A percentile compares a stretch with the other conserved stretches of the same genome.
phyloP scores from a whole-genome alignment of 2,888 invertebrate genomes.

The Conistra vaccinii region DNA sequence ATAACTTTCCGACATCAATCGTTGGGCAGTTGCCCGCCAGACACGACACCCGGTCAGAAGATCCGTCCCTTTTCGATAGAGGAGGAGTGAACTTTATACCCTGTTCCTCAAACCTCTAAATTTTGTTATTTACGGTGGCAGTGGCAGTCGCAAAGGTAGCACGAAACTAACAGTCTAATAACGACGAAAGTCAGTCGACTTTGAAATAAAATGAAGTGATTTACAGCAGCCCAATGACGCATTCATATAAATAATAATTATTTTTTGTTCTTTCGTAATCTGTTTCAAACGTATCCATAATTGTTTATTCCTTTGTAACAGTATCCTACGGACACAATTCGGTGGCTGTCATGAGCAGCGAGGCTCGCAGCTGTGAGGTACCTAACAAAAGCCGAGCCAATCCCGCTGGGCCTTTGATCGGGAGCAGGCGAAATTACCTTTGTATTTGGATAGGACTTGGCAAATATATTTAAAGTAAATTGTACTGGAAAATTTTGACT shows the following conservation, averaged over 20 bases:
- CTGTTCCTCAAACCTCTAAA: too few relatives aligned
- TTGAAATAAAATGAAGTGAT: neutral
- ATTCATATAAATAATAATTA: neutral
- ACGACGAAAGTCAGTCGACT: neutral
- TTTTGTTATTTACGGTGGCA: neutral
- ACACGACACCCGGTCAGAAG: too few relatives aligned
- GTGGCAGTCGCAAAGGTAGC: too few relatives aligned
- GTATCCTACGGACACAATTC: constrained; percentile 1
- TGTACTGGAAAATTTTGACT: neutral
- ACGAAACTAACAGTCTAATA: neutral
- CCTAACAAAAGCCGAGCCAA: constrained; percentile 53
- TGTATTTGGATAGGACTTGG: constrained; percentile 12
- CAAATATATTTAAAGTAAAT: constrained; percentile 15
- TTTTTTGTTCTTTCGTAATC: neutral
- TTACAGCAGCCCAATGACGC: neutral
- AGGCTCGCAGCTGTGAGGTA: constrained; percentile 26
- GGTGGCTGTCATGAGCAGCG: constrained; percentile 37
- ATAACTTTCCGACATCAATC: too few relatives aligned
- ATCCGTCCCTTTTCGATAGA: too few relatives aligned
- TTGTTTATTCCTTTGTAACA: constrained; percentile 14
- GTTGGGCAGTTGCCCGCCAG: too few relatives aligned
- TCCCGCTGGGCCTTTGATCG: constrained; percentile 52
- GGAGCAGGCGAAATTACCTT: constrained; percentile 10
- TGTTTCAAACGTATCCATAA: neutral
- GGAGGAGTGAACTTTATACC: too few relatives aligned